Conservation (phyloP, 2,888 invertebrate genomes). For the Vanessa cardui region DNA sequence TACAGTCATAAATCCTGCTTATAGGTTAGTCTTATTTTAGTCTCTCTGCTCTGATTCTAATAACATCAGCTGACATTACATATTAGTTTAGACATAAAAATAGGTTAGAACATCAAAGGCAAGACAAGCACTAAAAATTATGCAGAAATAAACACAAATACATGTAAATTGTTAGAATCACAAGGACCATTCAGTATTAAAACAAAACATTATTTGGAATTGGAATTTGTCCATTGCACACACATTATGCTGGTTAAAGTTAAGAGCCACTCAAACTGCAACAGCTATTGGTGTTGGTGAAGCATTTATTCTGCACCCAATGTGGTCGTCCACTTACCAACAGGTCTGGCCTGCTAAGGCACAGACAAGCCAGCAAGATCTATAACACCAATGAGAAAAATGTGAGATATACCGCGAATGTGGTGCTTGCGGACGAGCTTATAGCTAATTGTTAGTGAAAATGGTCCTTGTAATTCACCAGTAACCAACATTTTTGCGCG, state of each 20-base stretch:
- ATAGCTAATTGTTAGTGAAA: conserved; percentile 64
- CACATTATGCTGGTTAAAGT: conserved; percentile 79
- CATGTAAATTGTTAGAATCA: conserved; percentile 73
- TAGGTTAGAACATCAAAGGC: conserved; percentile 47
- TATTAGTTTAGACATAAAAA: conserved; percentile 14
- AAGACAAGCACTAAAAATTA: conserved; percentile 48
- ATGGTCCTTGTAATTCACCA: conserved; percentile 82
- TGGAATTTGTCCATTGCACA: conserved; percentile 71
- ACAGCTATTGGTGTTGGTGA: conserved; percentile 73
- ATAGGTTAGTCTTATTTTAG: conserved; percentile 42
- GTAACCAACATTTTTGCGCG: conserved; percentile 77
- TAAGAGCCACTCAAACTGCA: conserved; percentile 70
- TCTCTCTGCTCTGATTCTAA: conserved; percentile 1
- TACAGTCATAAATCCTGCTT: conserved; percentile 31
- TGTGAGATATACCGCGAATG: conserved; percentile 73
- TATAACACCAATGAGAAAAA: conserved; percentile 85
- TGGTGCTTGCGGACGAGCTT: conserved; percentile 75
- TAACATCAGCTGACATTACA: conserved; percentile 21
- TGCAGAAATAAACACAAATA: conserved; percentile 44
- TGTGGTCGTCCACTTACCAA: conserved; percentile 85
- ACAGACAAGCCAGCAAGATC: conserved; percentile 89
- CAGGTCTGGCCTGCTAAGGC: conserved; percentile 88
- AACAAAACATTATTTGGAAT: conserved; percentile 53
- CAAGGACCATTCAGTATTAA: conserved; percentile 82
- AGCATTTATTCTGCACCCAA: conserved; percentile 66